phyloP scores from a whole-genome alignment of 2,797 vertebrate genomes.

The Alca torda region DNA sequence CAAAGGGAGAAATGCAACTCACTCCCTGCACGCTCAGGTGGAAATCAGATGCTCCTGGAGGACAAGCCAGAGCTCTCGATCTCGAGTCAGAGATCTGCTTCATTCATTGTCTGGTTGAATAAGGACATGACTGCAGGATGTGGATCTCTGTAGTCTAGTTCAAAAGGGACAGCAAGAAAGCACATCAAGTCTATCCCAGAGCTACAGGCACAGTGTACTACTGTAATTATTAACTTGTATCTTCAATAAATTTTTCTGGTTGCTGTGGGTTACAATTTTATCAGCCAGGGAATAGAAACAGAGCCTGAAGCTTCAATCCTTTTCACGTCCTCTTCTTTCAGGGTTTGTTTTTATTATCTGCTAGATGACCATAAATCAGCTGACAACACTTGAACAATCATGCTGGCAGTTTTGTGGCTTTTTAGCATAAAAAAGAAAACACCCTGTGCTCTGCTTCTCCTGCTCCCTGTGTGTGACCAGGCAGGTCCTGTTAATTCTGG shows the following conservation, averaged over 20 bases:
- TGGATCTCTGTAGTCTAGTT: neutral
- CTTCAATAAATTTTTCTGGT: conserved; percentile 11
- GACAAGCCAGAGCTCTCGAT: neutral
- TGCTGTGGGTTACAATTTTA: conserved; percentile 11
- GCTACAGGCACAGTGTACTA: neutral
- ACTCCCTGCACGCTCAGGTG: neutral
- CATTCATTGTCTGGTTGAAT: neutral
- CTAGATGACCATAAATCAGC: neutral
- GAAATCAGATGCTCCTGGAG: neutral
- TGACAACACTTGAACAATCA: neutral
- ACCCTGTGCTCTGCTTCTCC: neutral
- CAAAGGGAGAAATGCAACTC: neutral
- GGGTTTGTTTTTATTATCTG: neutral
- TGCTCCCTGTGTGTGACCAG: neutral
- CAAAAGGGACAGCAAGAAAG: neutral
- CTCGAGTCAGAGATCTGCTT: neutral
- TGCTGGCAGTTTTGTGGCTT: neutral
- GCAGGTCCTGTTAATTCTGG: neutral
- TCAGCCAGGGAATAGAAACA: neutral
- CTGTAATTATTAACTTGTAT: conserved; percentile 19
- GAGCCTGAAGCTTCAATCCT: neutral
- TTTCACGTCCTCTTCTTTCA: neutral
- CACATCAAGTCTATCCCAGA: neutral
- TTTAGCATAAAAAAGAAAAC: neutral
- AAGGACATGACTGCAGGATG: neutral